Base-by-base conservation (phyloP, 2,888 invertebrate genomes). In the Terebella lapidaria region DNA sequence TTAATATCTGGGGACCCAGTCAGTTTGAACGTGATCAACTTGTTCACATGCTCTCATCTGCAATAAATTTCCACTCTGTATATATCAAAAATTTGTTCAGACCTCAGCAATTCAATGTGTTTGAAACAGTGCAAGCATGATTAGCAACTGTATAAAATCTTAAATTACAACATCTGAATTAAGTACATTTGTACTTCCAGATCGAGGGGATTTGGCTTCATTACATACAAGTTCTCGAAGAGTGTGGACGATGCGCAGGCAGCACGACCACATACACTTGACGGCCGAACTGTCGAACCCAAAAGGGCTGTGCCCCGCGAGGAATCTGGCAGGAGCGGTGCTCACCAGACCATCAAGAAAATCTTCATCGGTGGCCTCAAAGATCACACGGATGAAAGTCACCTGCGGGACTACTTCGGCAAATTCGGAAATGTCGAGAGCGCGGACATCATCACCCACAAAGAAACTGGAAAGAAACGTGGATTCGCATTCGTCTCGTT, bases 401-500 rank as follows among this genome's bases (percentile, higher is more conserved):
- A 93, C 74, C 83, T 96, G 45, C 62, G 70, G 35, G 74, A 72
- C 15, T 70, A 71, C n/a, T 81, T 84, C 68, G 68, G 71, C 15
- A 67, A 87, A 27, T 94, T 86, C 78, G 95, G 95, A 1, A 87
- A 84, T 58, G 89, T 96, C 67, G 84, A 89, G 28, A 87, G 89
- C 27, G 88, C 92, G 24, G 91, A 89, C 67, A 87, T 95, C 72
- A 92, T 94, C 1, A 90, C 89, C 10, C 94, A 95, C 76, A 94
- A 94, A 71, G 92, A 91, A 58, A 91, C 91, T 1, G 93, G 93
- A 56, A 94, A 94, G 80, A 92, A 91, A 74, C 86, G 95, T 71
- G 96, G 96, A 4, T 97, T 96, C 80, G 95, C 92, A 47, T 97
- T 96, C 81, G 89, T 97, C 46, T 94, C 94, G 79, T 97, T 94